Conservation (phyloP, 37 sponge, comb jelly and placozoan species). For the Halichondria panicea region DNA sequence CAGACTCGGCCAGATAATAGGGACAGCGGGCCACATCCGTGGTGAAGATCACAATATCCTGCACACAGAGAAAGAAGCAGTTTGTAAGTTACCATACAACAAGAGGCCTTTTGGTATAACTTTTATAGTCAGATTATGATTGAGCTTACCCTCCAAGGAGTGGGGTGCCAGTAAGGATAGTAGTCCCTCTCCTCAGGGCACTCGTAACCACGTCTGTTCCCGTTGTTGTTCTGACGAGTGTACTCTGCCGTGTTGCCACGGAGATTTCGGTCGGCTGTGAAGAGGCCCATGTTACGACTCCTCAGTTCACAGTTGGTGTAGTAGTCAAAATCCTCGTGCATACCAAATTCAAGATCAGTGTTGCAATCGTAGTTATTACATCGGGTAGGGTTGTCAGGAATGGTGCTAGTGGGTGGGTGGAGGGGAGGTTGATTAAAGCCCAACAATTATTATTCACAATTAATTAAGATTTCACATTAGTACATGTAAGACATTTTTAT, state of each 20-base stretch:
- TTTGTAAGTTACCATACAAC: neutral
- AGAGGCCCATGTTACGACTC: slow-evolving; percentile 88
- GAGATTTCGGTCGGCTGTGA: slow-evolving; percentile 90
- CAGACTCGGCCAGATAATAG: slow-evolving; percentile 79
- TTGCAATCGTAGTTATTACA: slow-evolving; percentile 91
- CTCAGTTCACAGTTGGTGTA: slow-evolving; percentile 86
- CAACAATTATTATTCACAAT: no score
- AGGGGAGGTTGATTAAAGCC: neutral
- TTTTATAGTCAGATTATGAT: neutral
- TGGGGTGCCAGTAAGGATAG: slow-evolving; percentile 99
- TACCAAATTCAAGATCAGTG: slow-evolving; percentile 90
- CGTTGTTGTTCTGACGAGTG: slow-evolving; percentile 97
- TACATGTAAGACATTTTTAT: neutral
- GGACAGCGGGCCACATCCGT: slow-evolving; percentile 75
- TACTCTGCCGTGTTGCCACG: slow-evolving; percentile 67
- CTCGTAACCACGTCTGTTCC: slow-evolving; percentile 93
- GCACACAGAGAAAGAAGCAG: neutral
- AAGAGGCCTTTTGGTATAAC: neutral
- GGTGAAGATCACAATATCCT: slow-evolving; percentile 97
- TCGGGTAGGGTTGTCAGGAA: slow-evolving; percentile 71
- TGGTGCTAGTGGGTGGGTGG: slow-evolving; percentile 58
- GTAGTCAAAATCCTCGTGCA: slow-evolving; percentile 95
- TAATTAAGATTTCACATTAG: neutral
- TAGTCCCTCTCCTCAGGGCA: slow-evolving; percentile 99
- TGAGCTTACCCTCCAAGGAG: slow-evolving; percentile 92